Evolutionary conservation across 2,113 vertebrate genomes (phyloP).

Genomic region (Acrocephalus arundinaceus): DNA sequence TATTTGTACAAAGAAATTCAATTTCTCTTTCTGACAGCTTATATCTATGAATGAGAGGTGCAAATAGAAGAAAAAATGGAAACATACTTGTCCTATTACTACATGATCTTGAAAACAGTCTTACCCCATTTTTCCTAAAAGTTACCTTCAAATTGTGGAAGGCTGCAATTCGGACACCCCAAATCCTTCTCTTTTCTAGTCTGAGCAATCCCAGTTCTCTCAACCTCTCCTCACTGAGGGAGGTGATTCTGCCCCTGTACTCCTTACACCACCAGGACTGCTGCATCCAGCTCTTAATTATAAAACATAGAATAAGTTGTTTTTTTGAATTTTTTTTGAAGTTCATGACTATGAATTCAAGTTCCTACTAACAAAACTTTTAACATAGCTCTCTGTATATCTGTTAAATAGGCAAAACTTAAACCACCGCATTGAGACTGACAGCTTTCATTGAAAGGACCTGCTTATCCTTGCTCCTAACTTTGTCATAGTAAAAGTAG

Average conservation of each 20-base stretch:
- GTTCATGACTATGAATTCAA: neutral
- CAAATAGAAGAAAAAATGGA: neutral
- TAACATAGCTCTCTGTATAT: neutral
- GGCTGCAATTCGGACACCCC: neutral
- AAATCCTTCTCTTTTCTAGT: neutral
- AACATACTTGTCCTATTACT: neutral
- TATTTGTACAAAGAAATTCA: neutral
- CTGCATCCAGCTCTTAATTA: neutral
- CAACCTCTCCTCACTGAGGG: rapidly evolving
- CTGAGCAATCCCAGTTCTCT: neutral
- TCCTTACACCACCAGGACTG: neutral
- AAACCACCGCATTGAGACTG: neutral
- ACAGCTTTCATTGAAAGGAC: neutral
- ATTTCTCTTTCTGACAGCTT: neutral
- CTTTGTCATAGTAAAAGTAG: neutral
- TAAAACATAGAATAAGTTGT: neutral
- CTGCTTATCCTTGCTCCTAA: neutral
- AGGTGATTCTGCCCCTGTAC: neutral
- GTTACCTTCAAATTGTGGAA: neutral
- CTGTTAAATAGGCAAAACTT: neutral
- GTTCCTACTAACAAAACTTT: neutral
- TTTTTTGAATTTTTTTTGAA: too few species aligned
- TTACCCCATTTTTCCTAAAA: neutral
- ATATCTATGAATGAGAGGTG: neutral
- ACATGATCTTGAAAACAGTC: neutral